Evolutionary conservation across 2,113 vertebrate species (phyloP).

Genomic region (Cranoglanis bouderius): DNA sequence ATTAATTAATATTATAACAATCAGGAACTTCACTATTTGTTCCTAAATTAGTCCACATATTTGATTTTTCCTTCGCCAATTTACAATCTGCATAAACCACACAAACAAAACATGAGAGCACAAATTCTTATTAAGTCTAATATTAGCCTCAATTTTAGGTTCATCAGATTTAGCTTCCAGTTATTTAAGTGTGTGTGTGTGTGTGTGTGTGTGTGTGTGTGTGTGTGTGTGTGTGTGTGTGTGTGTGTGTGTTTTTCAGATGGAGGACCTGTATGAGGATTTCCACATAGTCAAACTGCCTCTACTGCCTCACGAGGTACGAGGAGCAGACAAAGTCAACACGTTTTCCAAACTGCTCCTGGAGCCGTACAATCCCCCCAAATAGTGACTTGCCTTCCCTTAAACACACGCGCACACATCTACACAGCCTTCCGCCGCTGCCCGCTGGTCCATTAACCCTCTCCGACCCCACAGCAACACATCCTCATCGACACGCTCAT

Average conservation of each 20-base stretch:
- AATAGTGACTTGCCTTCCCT: slow-evolving; percentile 67
- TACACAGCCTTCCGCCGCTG: not conserved
- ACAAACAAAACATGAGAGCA: no score
- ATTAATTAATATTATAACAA: no score
- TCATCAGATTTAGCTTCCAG: no score
- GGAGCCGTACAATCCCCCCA: slow-evolving; percentile 89
- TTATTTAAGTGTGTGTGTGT: no score
- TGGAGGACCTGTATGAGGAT: slow-evolving; percentile 95
- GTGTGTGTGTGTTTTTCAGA: slow-evolving; percentile 67
- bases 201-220: no score
- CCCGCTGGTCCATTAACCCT: slow-evolving; percentile 43
- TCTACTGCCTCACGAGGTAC: slow-evolving; percentile 88
- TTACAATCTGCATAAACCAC: no score
- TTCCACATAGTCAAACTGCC: slow-evolving; percentile 95
- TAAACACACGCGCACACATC: slow-evolving; percentile 23
- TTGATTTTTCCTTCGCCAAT: no score
- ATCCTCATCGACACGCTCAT: not conserved
- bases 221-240: not conserved
- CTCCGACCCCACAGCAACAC: slow-evolving; percentile 41
- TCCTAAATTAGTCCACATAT: no score
- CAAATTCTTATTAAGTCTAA: no score
- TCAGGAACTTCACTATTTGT: no score
- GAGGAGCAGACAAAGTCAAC: slow-evolving; percentile 90
- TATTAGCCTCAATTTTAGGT: no score
- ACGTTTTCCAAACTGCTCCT: slow-evolving; percentile 89